phyloP scores from a whole-genome alignment of 2,888 invertebrate genomes.

The Drosophila merina region DNA sequence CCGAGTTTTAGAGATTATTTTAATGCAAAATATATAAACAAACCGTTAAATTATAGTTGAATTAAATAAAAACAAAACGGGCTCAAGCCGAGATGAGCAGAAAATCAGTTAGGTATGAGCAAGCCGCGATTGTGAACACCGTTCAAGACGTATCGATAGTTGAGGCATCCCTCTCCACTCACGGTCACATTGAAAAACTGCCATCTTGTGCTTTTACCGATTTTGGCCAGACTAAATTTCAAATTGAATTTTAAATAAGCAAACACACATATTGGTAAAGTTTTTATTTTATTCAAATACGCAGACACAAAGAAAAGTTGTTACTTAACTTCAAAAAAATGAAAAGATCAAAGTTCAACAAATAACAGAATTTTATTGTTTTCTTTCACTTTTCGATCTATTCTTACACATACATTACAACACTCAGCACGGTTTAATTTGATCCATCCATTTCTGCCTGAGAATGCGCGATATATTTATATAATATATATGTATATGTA shows the following conservation, averaged over 20 bases:
- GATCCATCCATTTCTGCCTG: background rate
- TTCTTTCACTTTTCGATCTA: conserved; percentile 1
- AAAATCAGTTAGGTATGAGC: conserved; percentile 50
- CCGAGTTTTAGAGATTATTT: conserved; percentile 8
- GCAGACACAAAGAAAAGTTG: too few relatives aligned
- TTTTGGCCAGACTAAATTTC: background rate
- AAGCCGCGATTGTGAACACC: conserved; percentile 56
- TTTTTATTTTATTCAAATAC: too few relatives aligned
- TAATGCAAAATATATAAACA: conserved; percentile 21
- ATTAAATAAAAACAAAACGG: conserved; percentile 67
- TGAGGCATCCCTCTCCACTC: too few relatives aligned
- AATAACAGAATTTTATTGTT: conserved; percentile 33
- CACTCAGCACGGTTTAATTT: background rate
- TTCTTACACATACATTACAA: conserved; percentile 3
- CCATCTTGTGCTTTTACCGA: background rate
- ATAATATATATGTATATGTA: background rate
- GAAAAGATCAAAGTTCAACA: conserved; percentile 3
- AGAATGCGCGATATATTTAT: background rate
- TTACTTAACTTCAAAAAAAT: too few relatives aligned
- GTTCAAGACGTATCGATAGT: conserved; percentile 18
- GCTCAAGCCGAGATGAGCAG: conserved; percentile 43
- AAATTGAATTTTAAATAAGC: too few relatives aligned
- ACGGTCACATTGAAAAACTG: background rate
- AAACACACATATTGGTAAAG: too few relatives aligned
- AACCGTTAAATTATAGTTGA: conserved; percentile 50